A percentile compares a stretch with the other conserved stretches of the same genome.
These are phyloP conservation scores for Dasypolia templi DNA, from an alignment of 2,888 invertebrate genomes.

Conservation along the genomic window DNA sequence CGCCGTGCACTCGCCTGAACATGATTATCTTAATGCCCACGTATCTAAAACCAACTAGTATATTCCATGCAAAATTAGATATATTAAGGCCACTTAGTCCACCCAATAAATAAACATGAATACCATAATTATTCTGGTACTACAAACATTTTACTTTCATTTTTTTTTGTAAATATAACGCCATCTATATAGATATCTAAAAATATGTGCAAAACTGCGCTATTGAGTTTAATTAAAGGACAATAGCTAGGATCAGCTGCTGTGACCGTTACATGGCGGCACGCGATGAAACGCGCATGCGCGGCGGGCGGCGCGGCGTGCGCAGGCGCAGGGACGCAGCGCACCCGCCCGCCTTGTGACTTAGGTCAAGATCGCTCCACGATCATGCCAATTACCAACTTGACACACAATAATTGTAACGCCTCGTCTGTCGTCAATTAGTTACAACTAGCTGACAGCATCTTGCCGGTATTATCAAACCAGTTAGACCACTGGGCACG, in stretches of 20 bases:
- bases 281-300: conserved; percentile 76
- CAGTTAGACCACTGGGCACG: conserved; percentile 76
- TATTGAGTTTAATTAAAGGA: conserved; percentile 84
- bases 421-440: conserved; percentile 82
- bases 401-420: conserved; percentile 84
- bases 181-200: conserved; percentile 61
- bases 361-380: conserved; percentile 72
- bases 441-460: conserved; percentile 76
- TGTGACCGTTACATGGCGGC: conserved; percentile 82
- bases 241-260: conserved; percentile 85
- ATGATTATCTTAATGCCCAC: conserved; percentile 60
- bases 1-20: conserved; percentile 56
- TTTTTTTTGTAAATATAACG: conserved; percentile 29
- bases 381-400: conserved; percentile 79
- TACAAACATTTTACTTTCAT: conserved; percentile 11
- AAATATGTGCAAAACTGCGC: conserved; percentile 65
- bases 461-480: conserved; percentile 77
- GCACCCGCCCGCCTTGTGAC: conserved; percentile 68
- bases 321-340: conserved; percentile 40
- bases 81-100: conserved; percentile 11
- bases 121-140: conserved; percentile 2
- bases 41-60: conserved; percentile 50
- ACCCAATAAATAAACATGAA: conserved; percentile 18
- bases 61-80: conserved; percentile 15
- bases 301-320: conserved; percentile 48